phyloP scores from a whole-genome alignment of 2,113 vertebrate genomes.

The Mormoops blainvillei region DNA sequence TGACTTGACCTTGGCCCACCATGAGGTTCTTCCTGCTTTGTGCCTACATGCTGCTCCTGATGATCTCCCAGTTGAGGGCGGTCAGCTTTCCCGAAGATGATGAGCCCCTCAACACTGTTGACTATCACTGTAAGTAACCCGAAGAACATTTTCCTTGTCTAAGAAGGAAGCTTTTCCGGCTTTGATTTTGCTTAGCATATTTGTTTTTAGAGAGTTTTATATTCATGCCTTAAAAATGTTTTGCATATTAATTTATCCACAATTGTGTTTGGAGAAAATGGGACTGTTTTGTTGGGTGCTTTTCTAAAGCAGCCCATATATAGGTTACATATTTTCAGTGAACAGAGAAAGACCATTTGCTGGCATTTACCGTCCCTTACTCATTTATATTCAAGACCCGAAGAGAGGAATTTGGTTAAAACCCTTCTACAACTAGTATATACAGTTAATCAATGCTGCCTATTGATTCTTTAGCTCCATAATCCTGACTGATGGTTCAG shows the following conservation, averaged over 20 bases:
- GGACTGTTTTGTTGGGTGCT: neutral
- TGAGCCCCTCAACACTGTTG: constrained; percentile 89
- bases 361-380: constrained; percentile 78
- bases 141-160: neutral
- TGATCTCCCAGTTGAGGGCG: constrained; percentile 81
- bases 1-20: constrained; percentile 78
- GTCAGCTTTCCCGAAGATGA: constrained; percentile 96
- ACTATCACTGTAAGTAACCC: constrained; percentile 92
- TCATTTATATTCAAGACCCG: constrained; percentile 86
- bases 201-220: neutral
- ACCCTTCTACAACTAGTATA: constrained; percentile 85
- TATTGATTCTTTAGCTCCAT: constrained; percentile 84
- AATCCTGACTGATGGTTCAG: constrained; percentile 86
- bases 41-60: constrained; percentile 84
- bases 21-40: constrained; percentile 88
- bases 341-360: constrained; percentile 73
- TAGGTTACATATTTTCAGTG: constrained; percentile 46
- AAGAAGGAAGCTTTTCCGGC: neutral
- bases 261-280: constrained; percentile 56
- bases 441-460: constrained; percentile 85
- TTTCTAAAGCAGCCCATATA: constrained; percentile 64
- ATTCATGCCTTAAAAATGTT: neutral
- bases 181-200: neutral
- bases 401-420: constrained; percentile 86
- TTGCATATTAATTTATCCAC: constrained; percentile 47